Conservation (phyloP, 2,113 vertebrate species). For the Sinocyclocheilus grahami region DNA sequence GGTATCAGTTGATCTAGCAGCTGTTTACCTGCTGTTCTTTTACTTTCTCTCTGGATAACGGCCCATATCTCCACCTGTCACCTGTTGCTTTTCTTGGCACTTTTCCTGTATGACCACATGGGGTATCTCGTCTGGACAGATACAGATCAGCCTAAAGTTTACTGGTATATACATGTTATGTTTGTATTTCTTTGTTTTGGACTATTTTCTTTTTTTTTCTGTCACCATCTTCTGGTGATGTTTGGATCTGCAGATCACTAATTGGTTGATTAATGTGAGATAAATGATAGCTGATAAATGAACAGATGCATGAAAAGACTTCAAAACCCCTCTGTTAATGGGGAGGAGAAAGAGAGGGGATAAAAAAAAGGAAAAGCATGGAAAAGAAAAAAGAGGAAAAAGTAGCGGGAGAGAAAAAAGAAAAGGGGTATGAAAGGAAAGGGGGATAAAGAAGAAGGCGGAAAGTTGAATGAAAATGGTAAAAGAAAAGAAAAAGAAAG, state of each 20-base stretch:
- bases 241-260: not conserved
- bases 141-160: not conserved
- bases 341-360: no score
- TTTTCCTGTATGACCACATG: slow-evolving; percentile 50
- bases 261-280: not conserved
- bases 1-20: slow-evolving; percentile 25
- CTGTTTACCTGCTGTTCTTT: slow-evolving; percentile 16
- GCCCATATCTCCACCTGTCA: slow-evolving; percentile 5
- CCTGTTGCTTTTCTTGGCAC: slow-evolving; percentile 62
- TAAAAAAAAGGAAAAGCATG: no score
- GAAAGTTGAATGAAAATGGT: no score
- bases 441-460: no score
- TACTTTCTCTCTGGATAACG: not conserved
- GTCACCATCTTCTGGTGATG: not conserved
- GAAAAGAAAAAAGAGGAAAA: no score
- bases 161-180: not conserved
- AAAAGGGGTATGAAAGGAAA: no score
- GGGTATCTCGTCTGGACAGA: not conserved
- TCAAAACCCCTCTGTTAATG: no score
- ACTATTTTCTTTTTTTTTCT: not conserved
- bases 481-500: no score
- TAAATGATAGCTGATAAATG: no score
- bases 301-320: no score
- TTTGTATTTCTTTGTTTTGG: not conserved
- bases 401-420: no score